Percentiles rank a stretch among this genome's conserved stretches.
phyloP scores from a whole-genome alignment of 1,140 invertebrate species.

The Adelges cooleyi region DNA sequence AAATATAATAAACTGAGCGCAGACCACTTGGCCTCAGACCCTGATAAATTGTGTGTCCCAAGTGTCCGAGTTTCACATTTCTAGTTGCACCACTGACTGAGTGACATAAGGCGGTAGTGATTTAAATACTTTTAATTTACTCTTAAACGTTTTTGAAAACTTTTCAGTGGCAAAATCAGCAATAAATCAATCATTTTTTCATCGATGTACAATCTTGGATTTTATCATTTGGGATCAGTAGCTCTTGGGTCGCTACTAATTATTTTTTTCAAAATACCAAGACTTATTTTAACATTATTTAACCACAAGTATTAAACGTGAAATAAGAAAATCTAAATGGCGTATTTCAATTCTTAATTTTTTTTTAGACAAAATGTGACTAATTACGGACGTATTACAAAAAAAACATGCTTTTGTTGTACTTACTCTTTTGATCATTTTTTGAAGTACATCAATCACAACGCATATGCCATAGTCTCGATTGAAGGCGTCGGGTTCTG shows the following conservation, averaged over 20 bases:
- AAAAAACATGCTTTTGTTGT: slow-evolving; percentile 78
- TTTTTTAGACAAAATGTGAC: too few relatives aligned
- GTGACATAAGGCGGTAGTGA: too few relatives aligned
- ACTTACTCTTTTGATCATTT: slow-evolving; percentile 83
- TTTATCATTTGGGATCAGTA: slow-evolving; percentile 82
- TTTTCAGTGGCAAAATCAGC: slow-evolving; percentile 27
- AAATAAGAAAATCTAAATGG: too few relatives aligned
- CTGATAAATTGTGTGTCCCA: too few relatives aligned
- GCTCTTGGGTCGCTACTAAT: slow-evolving; percentile 84
- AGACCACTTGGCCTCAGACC: too few relatives aligned
- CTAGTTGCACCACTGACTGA: too few relatives aligned
- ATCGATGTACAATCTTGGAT: slow-evolving; percentile 60
- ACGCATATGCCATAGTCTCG: slow-evolving; percentile 82
- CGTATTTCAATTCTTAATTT: too few relatives aligned
- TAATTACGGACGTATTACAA: neutral
- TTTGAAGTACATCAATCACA: slow-evolving; percentile 81
- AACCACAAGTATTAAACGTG: slow-evolving; percentile 59
- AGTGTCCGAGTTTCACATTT: too few relatives aligned
- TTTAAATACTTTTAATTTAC: neutral
- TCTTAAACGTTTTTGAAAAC: neutral
- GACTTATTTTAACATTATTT: slow-evolving; percentile 73
- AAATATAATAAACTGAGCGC: too few relatives aligned
- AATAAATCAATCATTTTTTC: slow-evolving; percentile 51
- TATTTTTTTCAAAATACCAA: slow-evolving; percentile 77
- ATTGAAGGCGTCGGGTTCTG: slow-evolving; percentile 76